Evolutionary conservation across 2,888 invertebrate species (phyloP).

Genomic region (Tribolium freemani): DNA sequence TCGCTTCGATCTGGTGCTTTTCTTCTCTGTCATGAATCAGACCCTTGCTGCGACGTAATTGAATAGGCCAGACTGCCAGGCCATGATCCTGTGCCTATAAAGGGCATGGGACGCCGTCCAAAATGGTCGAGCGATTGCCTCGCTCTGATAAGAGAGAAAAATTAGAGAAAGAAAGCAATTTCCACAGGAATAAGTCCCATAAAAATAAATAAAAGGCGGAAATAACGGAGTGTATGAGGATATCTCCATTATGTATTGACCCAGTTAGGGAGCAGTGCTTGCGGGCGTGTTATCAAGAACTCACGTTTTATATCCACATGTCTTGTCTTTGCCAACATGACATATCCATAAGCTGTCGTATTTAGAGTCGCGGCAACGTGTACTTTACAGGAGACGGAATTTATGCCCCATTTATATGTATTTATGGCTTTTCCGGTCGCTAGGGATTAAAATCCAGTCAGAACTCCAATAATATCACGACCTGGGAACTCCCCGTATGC

Average conservation of each 20-base stretch:
- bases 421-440: constrained; percentile 57
- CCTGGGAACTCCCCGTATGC: constrained; percentile 53
- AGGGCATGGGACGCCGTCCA: constrained; percentile 13
- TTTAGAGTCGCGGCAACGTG: constrained; percentile 47
- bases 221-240: constrained; percentile 31
- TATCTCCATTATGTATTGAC: constrained; percentile 46
- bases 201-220: constrained; percentile 48
- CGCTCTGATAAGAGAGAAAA: constrained; percentile 1
- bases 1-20: constrained; percentile 45
- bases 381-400: constrained; percentile 51
- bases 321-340: constrained; percentile 44
- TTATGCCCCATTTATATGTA: constrained; percentile 59
- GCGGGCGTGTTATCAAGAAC: constrained; percentile 41
- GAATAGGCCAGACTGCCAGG: constrained; percentile 11
- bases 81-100: constrained; percentile 22
- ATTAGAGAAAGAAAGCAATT: constrained; percentile 42
- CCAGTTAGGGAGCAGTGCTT: constrained; percentile 40
- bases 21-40: constrained; percentile 22
- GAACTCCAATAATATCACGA: constrained; percentile 55
- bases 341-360: constrained; percentile 49
- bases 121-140: neutral
- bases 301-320: constrained; percentile 49
- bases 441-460: constrained; percentile 56
- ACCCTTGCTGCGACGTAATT: constrained; percentile 31
- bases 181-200: constrained; percentile 42